Percentiles rank a stretch among this genome's conserved stretches.
phyloP scores from a whole-genome alignment of 2,888 invertebrate species.

The Andrena flavipes region DNA sequence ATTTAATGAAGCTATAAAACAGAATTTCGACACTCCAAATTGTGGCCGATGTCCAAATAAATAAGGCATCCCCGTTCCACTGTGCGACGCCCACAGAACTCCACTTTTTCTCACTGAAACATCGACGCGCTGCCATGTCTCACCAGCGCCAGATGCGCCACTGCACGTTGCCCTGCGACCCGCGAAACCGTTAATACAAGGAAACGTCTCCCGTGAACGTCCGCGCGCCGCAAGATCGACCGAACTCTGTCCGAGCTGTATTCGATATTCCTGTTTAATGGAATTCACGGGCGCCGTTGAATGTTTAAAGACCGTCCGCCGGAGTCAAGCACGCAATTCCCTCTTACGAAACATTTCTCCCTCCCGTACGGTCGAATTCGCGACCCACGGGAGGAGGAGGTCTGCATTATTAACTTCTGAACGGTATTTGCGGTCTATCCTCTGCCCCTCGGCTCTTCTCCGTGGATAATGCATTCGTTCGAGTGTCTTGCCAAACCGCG shows the following conservation, averaged over 20 bases:
- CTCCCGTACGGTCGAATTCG: slow-evolving; percentile 1
- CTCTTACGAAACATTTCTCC: slow-evolving; percentile 7
- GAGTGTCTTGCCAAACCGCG: slow-evolving; percentile 27
- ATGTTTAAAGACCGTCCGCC: slow-evolving; percentile 23
- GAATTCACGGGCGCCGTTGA: neutral
- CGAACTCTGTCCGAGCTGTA: neutral
- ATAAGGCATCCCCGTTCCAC: too few species aligned
- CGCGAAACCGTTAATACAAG: neutral
- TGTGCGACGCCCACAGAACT: too few species aligned
- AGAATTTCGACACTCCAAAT: too few species aligned
- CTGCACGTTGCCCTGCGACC: neutral
- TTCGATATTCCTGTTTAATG: neutral
- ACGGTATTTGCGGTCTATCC: slow-evolving; percentile 14
- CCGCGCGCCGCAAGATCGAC: neutral
- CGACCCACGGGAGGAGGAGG: neutral
- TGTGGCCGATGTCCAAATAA: too few species aligned
- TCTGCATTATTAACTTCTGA: slow-evolving; percentile 52
- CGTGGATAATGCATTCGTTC: slow-evolving; percentile 44
- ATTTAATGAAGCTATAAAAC: too few species aligned
- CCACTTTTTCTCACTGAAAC: too few species aligned
- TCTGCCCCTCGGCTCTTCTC: neutral
- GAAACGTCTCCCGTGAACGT: neutral
- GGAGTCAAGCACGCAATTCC: slow-evolving; percentile 13
- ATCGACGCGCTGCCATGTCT: too few species aligned
- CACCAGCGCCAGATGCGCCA: too few species aligned